A percentile compares a stretch with the other conserved stretches of the same genome.
Conservation (phyloP, 2,888 invertebrate species). For the Trissolcus brochymenae region DNA sequence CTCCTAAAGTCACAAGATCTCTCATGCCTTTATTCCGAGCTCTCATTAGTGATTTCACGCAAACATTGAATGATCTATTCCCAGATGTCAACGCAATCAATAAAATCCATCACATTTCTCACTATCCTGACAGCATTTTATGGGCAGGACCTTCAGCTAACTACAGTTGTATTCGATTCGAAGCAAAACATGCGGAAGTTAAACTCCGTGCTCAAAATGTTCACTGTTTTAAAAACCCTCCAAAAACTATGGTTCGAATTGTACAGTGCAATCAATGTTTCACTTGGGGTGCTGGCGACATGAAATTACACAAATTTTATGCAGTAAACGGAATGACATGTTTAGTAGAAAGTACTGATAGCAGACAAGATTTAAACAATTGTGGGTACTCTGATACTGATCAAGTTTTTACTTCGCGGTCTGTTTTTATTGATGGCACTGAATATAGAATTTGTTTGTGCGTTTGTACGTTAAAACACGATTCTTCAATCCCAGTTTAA, state of each 20-base stretch:
- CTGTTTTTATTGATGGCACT: conserved; percentile 12
- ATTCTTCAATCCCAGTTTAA: too few relatives aligned
- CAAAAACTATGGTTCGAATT: conserved; percentile 49
- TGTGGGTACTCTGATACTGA: conserved; percentile 4
- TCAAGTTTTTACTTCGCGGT: conserved; percentile 8
- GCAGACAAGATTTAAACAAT: conserved; percentile 9
- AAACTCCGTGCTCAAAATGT: conserved; percentile 42
- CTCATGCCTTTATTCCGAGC: conserved; percentile 23
- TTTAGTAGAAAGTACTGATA: neutral
- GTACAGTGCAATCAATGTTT: conserved; percentile 41
- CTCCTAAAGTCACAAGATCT: conserved; percentile 19
- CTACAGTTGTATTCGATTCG: conserved; percentile 56
- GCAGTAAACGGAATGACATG: neutral
- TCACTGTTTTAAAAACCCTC: conserved; percentile 50
- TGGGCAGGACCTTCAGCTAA: conserved; percentile 47
- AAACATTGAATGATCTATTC: conserved; percentile 28
- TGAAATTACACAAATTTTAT: conserved; percentile 1
- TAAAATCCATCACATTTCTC: conserved; percentile 55
- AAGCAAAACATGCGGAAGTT: conserved; percentile 53
- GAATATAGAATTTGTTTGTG: conserved; percentile 20
- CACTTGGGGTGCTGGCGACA: neutral
- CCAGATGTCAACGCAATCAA: conserved; percentile 56
- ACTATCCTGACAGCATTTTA: conserved; percentile 48
- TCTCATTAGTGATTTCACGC: conserved; percentile 10
- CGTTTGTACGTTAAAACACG: too few relatives aligned